Evolutionary conservation across 2,888 invertebrate species (phyloP).

Genomic region (Agrypnus murinus): DNA sequence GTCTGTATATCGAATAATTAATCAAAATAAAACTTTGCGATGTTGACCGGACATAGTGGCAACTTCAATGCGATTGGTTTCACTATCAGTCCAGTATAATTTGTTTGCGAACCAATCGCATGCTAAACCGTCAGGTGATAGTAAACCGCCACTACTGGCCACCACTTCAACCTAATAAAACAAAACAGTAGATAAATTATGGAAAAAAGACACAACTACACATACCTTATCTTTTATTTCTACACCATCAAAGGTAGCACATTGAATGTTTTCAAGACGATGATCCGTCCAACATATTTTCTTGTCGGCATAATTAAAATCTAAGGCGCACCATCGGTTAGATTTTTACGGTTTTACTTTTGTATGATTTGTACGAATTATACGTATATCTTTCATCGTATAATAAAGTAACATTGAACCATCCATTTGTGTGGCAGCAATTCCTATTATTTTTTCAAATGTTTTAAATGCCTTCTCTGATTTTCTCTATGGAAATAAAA

Average conservation of each 20-base stretch:
- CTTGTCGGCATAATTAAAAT: slow-evolving; percentile 86
- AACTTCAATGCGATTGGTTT: slow-evolving; percentile 91
- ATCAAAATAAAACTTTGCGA: slow-evolving; percentile 91
- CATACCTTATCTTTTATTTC: slow-evolving; percentile 76
- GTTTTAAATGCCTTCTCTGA: background rate
- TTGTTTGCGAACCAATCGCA: slow-evolving; percentile 95
- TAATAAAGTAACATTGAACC: slow-evolving; percentile 81
- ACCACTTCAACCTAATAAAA: slow-evolving; percentile 62
- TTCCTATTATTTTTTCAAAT: slow-evolving; percentile 42
- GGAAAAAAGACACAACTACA: slow-evolving; percentile 13
- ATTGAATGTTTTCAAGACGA: slow-evolving; percentile 88
- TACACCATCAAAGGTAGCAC: slow-evolving; percentile 77
- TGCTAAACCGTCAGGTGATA: slow-evolving; percentile 92
- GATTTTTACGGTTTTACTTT: slow-evolving; percentile 78
- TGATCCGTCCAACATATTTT: slow-evolving; percentile 95
- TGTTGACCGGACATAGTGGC: slow-evolving; percentile 83
- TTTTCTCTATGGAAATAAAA: too few species aligned
- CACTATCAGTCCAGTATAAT: slow-evolving; percentile 94
- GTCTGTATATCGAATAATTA: too few species aligned
- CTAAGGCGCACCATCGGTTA: slow-evolving; percentile 89
- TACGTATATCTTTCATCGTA: slow-evolving; percentile 89
- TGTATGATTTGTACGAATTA: slow-evolving; percentile 74
- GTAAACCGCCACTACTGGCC: slow-evolving; percentile 78
- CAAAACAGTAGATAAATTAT: background rate
- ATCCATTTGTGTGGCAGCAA: slow-evolving; percentile 45